Conservation (phyloP, 1,140 invertebrate species). For the Drosophila malerkotliana region DNA sequence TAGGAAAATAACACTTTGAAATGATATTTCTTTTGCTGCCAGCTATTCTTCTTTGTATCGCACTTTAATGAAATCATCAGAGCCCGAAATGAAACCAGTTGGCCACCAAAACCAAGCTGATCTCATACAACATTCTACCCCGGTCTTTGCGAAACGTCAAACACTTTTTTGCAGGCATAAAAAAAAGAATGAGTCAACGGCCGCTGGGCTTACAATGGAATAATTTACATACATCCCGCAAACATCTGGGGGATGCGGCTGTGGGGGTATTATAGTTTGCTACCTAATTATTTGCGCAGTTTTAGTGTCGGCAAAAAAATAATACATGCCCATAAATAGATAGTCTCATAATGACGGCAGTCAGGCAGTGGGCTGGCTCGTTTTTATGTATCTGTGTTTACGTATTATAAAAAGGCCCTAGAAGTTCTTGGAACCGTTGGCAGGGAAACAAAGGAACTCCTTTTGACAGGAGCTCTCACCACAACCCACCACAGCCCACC, state of each 20-base stretch:
- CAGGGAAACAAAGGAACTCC: constrained; percentile 1
- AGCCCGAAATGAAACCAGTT: constrained; percentile 39
- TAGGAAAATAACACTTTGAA: not conserved
- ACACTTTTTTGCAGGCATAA: constrained; percentile 18
- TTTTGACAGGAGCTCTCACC: constrained; percentile 4
- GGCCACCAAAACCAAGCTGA: constrained; percentile 27
- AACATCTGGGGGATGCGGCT: constrained; percentile 27
- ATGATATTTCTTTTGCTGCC: constrained; percentile 9
- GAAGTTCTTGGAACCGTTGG: constrained; percentile 47
- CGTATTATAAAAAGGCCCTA: constrained; percentile 46
- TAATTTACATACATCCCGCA: constrained; percentile 63
- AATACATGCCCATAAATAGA: constrained; percentile 13
- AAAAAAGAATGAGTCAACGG: constrained; percentile 52
- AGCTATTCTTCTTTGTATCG: not conserved
- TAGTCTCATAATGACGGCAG: constrained; percentile 45
- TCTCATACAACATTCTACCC: constrained; percentile 46
- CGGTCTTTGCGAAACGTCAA: constrained; percentile 20
- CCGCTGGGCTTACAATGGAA: constrained; percentile 28
- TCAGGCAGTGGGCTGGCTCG: constrained; percentile 46
- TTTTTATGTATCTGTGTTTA: constrained; percentile 12
- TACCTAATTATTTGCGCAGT: constrained; percentile 78
- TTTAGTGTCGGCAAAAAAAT: constrained; percentile 58
- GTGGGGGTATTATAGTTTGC: constrained; percentile 34
- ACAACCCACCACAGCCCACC: constrained; percentile 5
- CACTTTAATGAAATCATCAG: constrained; percentile 37